Evolutionary conservation across 2,888 invertebrate genomes (phyloP).

Genomic region (Cosmorhoe ocellata): DNA sequence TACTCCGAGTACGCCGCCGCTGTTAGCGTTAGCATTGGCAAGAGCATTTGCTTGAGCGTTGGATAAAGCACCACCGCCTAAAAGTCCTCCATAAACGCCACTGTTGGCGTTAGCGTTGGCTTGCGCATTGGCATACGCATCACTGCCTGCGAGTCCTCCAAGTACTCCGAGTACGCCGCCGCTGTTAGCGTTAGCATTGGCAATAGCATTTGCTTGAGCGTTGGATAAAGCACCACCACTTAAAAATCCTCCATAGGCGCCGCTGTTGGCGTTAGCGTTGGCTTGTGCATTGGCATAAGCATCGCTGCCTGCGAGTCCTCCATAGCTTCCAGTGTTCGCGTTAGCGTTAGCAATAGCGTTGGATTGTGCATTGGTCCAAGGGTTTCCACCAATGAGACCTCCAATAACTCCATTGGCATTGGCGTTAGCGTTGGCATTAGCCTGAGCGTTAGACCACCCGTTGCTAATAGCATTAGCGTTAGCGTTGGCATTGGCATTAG

Average conservation of each 20-base stretch:
- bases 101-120: background rate
- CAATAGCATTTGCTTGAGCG: too few species aligned
- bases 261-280: background rate
- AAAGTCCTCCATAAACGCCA: background rate
- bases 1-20: background rate
- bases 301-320: background rate
- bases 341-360: background rate
- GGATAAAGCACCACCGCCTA: background rate
- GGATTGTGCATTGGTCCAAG: background rate
- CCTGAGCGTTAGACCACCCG: background rate
- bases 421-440: background rate
- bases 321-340: background rate
- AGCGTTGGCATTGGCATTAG: constrained; percentile 4
- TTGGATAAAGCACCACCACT: background rate
- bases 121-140: background rate
- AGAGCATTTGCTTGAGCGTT: constrained; percentile 1
- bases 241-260: background rate
- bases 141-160: too few species aligned
- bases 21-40: background rate
- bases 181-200: background rate
- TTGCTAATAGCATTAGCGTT: background rate
- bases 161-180: too few species aligned
- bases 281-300: background rate
- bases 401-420: background rate
- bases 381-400: background rate